These are phyloP conservation scores for Balearica regulorum DNA, from an alignment of 2,797 vertebrate species.

Conservation along the genomic window DNA sequence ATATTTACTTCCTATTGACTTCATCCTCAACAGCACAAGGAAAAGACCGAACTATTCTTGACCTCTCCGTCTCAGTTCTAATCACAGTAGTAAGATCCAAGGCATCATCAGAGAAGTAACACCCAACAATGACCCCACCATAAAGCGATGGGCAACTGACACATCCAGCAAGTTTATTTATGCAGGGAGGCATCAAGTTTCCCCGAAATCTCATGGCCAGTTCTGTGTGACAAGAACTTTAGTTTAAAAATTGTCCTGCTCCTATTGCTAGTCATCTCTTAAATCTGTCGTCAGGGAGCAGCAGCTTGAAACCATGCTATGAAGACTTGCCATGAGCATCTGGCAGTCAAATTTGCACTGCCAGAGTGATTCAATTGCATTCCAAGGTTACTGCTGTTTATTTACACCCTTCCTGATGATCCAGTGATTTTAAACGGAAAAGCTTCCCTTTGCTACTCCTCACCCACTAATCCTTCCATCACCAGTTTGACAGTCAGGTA, in stretches of 20 bases:
- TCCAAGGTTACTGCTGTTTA: background rate
- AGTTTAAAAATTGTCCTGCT: background rate
- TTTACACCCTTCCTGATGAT: background rate
- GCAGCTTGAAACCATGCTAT: background rate
- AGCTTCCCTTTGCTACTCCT: background rate
- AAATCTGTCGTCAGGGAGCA: background rate
- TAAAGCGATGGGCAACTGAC: background rate
- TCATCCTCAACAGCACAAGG: conserved; percentile 34
- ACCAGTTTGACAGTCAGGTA: background rate
- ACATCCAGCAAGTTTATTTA: background rate
- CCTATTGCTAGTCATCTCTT: background rate
- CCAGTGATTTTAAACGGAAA: background rate
- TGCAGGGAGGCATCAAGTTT: background rate
- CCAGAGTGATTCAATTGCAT: background rate
- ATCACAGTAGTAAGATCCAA: background rate
- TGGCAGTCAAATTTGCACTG: background rate
- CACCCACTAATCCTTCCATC: background rate
- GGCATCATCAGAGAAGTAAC: background rate
- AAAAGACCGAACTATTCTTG: conserved; percentile 40
- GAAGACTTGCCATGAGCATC: background rate
- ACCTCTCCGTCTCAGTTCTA: conserved; percentile 15
- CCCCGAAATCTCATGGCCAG: background rate
- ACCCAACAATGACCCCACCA: background rate
- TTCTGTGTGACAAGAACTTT: background rate
- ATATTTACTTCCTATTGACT: conserved; percentile 62